Evolutionary conservation across 2,113 vertebrate genomes (phyloP).

Genomic region (Semnornis frantzii): DNA sequence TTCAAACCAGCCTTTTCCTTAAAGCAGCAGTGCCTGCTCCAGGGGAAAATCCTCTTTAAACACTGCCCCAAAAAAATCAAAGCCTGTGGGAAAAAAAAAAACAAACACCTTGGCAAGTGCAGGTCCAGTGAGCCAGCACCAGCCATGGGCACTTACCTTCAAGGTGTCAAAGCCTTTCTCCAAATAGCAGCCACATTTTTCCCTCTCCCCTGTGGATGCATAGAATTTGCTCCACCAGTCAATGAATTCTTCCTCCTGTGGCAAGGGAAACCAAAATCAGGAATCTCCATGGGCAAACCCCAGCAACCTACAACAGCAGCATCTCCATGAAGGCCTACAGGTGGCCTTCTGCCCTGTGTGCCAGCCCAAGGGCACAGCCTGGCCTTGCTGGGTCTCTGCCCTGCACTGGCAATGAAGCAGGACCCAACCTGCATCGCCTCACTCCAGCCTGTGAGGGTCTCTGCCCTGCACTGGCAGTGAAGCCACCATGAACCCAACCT

Average conservation of each 20-base stretch:
- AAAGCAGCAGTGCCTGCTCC: too few species aligned
- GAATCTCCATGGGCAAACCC: neutral
- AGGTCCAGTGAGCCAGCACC: neutral
- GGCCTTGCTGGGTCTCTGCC: neutral
- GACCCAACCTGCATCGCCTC: neutral
- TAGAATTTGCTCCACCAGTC: slow-evolving; percentile 99
- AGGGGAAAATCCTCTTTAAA: too few species aligned
- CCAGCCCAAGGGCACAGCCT: neutral
- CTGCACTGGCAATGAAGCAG: neutral
- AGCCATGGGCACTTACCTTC: slow-evolving; percentile 72
- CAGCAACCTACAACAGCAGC: accelerated
- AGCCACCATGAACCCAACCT: neutral
- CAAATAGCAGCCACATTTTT: slow-evolving; percentile 90
- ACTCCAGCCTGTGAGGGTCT: neutral
- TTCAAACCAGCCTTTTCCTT: neutral
- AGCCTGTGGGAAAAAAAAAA: too few species aligned
- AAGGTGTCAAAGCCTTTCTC: slow-evolving; percentile 91
- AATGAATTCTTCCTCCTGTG: slow-evolving; percentile 91
- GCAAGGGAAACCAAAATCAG: neutral
- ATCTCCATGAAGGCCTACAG: neutral
- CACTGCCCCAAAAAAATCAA: neutral
- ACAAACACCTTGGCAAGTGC: accelerated
- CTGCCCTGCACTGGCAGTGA: neutral
- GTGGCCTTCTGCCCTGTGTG: neutral
- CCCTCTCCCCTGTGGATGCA: slow-evolving; percentile 87